Evolutionary conservation across 1,140 invertebrate genomes (phyloP).

Genomic region (Micrasema longulum): DNA sequence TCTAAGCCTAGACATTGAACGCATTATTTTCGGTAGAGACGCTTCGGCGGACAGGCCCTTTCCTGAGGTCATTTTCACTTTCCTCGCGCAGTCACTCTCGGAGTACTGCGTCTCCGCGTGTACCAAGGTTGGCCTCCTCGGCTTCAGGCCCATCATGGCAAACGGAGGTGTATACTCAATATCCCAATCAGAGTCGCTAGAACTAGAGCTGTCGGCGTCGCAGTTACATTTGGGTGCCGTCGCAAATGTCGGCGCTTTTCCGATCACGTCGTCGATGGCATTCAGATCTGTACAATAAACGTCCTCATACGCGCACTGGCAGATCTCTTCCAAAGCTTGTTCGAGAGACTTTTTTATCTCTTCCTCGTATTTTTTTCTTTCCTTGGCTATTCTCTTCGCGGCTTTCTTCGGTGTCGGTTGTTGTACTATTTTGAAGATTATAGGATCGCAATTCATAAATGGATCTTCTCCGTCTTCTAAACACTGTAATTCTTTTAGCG

Average conservation of each 20-base stretch:
- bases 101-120: conserved; percentile 64
- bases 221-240: conserved; percentile 64
- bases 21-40: not conserved
- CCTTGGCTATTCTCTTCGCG: conserved; percentile 62
- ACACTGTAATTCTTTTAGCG: conserved; percentile 67
- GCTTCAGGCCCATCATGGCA: conserved; percentile 62
- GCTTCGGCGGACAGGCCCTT: not conserved
- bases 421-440: conserved; percentile 70
- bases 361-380: conserved; percentile 62
- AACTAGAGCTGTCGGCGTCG: conserved; percentile 61
- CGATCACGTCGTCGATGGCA: conserved; percentile 64
- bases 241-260: conserved; percentile 62
- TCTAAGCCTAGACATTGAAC: not conserved
- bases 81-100: conserved; percentile 56
- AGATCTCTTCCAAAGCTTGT: conserved; percentile 64
- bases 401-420: conserved; percentile 65
- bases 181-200: conserved; percentile 65
- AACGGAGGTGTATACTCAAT: conserved; percentile 66
- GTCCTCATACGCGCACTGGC: conserved; percentile 67
- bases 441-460: conserved; percentile 70
- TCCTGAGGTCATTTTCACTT: conserved; percentile 24
- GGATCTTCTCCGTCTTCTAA: conserved; percentile 68
- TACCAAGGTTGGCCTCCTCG: conserved; percentile 58
- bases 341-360: conserved; percentile 63
- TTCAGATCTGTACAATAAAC: conserved; percentile 64